These are phyloP conservation scores for Acromyrmex heyeri DNA, from an alignment of 1,140 invertebrate genomes.

Conservation along the genomic window DNA sequence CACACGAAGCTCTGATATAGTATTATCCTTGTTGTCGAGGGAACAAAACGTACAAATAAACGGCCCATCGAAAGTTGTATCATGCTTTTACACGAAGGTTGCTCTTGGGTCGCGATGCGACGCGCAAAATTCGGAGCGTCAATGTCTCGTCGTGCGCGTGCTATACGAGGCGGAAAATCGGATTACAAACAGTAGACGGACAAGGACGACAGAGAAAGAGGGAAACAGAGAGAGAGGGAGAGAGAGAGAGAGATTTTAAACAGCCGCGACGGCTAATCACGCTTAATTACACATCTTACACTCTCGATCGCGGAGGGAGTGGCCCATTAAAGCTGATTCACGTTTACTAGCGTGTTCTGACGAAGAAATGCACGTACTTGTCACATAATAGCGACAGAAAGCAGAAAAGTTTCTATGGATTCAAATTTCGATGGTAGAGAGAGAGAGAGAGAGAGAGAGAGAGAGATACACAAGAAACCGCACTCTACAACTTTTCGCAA, in stretches of 20 bases:
- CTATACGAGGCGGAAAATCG: constrained; percentile 69
- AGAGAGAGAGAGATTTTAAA: constrained; percentile 21
- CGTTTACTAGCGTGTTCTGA: constrained; percentile 27
- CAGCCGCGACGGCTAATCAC: constrained; percentile 69
- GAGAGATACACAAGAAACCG: background rate
- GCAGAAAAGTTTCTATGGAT: background rate
- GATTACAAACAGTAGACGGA: constrained; percentile 72
- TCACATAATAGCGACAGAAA: background rate
- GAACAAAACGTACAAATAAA: constrained; percentile 42
- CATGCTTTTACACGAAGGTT: constrained; percentile 41
- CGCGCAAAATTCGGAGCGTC: constrained; percentile 65
- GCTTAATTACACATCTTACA: constrained; percentile 71
- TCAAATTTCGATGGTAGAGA: background rate
- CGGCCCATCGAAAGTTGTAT: constrained; percentile 48
- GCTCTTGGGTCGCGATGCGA: constrained; percentile 38
- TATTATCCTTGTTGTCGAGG: constrained; percentile 16
- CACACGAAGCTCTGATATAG: background rate
- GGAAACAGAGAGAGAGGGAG: background rate
- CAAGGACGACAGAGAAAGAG: background rate
- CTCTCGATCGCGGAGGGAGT: constrained; percentile 35
- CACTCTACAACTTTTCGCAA: background rate
- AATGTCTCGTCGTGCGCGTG: constrained; percentile 50
- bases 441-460: no score
- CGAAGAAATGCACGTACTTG: constrained; percentile 5
- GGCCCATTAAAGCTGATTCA: constrained; percentile 48